Percentiles rank a stretch among this genome's conserved stretches.
Conservation (phyloP, 2,113 vertebrate genomes). For the Micronycteris hirsuta region DNA sequence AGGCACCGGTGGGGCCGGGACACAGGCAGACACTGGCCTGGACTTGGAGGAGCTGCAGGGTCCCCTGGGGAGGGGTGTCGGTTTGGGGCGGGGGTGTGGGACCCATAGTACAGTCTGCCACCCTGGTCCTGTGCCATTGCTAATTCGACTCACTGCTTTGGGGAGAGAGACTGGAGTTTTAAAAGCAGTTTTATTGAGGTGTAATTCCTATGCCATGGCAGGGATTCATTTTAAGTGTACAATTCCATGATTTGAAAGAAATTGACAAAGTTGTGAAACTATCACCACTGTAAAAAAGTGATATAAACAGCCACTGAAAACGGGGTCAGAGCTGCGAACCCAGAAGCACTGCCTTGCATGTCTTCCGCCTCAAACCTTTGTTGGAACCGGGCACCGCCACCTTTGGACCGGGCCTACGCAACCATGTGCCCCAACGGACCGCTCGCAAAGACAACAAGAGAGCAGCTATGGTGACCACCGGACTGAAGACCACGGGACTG, state of each 20-base stretch:
- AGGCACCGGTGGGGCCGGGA: no score
- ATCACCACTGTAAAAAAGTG: background rate
- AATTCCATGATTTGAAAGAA: background rate
- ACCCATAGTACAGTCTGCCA: fast-evolving
- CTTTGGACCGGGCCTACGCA: background rate
- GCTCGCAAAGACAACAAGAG: background rate
- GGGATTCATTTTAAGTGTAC: background rate
- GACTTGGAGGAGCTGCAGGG: background rate
- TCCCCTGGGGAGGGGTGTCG: background rate
- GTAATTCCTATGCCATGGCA: background rate
- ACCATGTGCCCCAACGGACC: background rate
- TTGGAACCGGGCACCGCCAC: background rate
- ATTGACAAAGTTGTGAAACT: background rate
- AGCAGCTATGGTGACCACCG: background rate
- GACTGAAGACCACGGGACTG: background rate
- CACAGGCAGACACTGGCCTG: background rate
- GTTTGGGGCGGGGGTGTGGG: background rate
- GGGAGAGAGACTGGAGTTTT: background rate
- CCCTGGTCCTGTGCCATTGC: fast-evolving
- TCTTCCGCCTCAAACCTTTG: background rate
- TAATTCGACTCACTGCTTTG: background rate
- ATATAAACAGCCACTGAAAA: background rate
- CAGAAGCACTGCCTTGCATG: background rate
- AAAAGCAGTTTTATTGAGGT: background rate
- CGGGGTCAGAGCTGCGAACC: background rate